Evolutionary conservation across 2,113 vertebrate species (phyloP), one percentile per base, ranked within the genome.

Genomic region (Dromaius novaehollandiae): DNA sequence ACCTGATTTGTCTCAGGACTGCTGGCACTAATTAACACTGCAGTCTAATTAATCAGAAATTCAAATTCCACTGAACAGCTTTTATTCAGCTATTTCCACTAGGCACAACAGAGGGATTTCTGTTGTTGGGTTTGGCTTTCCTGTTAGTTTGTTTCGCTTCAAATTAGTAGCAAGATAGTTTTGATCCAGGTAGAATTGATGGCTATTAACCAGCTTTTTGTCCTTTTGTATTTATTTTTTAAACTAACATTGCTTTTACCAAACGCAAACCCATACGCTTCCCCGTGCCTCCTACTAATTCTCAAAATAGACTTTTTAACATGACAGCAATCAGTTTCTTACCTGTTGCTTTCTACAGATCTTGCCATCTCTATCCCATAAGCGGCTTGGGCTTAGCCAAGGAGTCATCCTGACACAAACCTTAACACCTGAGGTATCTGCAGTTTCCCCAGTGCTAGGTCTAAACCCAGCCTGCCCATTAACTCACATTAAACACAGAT

Each of bases 11-110:
- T 96, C 94, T 95, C 77, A 96, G 94, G 94, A 95, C 96, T 88
- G 81, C 89, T 91, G 76, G 70, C 90, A 93, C 95, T 97, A 98
- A 98, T 98, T 96, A 97, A 96, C 95, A 97, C 48, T 85, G 76
- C 95, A 91, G 93, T 74, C 91, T 96, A 97, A 97, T 96, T 96
- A 91, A 95, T 95, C 95, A 96, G 95, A 93, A 94, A 94, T 95
- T 95, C 56, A 95, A 90, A 97, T 90, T 95, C 78, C 82, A 86
- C 85, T 15, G 22, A 96, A 94, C 61, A 95, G 88, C 61, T 86
- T 91, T 90, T 70, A 55, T 44, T 68, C 86, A 69, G 88, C n/a
- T 83, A 50, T 95, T 97, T 95, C 77, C 96, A 69, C 50, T 69
- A 71, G 66, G 81, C 92, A 95, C 84, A 92, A 83, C 44, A 18